Base-by-base conservation (phyloP, 2,113 vertebrate genomes). In the Sturnus vulgaris region DNA sequence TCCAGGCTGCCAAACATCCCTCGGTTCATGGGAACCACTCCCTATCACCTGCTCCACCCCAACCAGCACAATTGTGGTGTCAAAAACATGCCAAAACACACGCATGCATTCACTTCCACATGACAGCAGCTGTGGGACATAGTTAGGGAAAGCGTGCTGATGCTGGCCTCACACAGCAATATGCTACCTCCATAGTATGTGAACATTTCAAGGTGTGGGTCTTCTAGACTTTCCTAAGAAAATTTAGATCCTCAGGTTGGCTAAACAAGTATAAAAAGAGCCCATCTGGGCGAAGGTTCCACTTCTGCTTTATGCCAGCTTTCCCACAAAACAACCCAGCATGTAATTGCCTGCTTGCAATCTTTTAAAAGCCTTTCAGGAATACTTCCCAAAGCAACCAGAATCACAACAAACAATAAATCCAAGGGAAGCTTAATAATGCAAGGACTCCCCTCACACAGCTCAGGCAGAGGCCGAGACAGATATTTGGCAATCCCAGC, bases 351-450 rank as follows among this genome's bases (percentile, higher is more conserved):
- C 69, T 59, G 63, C 68, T 92, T 81, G 79, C 81, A 96, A 23
- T 90, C 85, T 94, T 91, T 80, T 82, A 90, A 91, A 91, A 79
- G 71, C 70, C 79, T 89, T 90, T 82, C 83, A 93, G 84, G 61
- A 92, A 82, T 42, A 71, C 49, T 80, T 76, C 78, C 80, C 65
- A 28, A 86, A 96, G 88, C 83, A 93, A 82, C n/a, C 82, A 75
- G 79, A 71, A 87, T 79, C 66, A 86, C n/a, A 94, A 82, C 35
- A 90, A 92, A 86, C 44, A 81, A 61, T 68, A 93, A 90, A 90
- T 60, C 65, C 91, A 91, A 88, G 61, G 80, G 73, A 72, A 60
- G 50, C 90, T 90, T 79, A 68, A 70, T 60, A 82, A 90, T 24
- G 42, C 52, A 21, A 65, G 18, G 82, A 65, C 77, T 85, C 66